Evolutionary conservation across 1,140 invertebrate genomes (phyloP).

Genomic region (Drosophila teissieri): DNA sequence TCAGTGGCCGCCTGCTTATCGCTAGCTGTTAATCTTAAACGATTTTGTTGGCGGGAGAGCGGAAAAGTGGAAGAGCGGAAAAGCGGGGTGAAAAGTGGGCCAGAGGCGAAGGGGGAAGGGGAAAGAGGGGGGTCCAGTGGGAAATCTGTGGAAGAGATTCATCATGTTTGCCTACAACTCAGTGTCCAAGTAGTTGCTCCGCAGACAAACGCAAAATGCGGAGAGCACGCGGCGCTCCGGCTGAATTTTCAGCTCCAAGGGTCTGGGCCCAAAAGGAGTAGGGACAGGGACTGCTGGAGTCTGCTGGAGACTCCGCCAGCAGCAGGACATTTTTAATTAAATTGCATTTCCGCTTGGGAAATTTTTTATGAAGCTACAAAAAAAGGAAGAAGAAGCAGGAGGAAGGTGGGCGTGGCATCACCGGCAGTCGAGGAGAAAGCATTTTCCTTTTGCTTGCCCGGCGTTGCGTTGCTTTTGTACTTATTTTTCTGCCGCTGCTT

Average conservation of each 20-base stretch:
- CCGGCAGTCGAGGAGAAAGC: conserved; percentile 25
- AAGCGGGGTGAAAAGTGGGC: not conserved
- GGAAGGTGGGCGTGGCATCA: not conserved
- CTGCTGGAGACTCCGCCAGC: conserved; percentile 38
- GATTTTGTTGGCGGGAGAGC: conserved; percentile 56
- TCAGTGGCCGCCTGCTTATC: conserved; percentile 64
- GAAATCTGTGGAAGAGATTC: conserved; percentile 79
- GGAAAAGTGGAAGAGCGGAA: not conserved
- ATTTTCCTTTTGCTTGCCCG: conserved; percentile 54
- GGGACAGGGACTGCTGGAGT: conserved; percentile 3
- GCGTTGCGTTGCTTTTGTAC: conserved; percentile 61
- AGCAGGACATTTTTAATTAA: conserved; percentile 83
- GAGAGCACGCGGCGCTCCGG: conserved; percentile 13
- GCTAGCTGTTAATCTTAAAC: conserved; percentile 77
- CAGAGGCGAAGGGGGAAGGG: not conserved
- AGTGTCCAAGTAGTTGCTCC: conserved; percentile 47
- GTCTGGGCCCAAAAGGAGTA: not conserved
- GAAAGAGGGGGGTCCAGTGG: conserved; percentile 53
- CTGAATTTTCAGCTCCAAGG: conserved; percentile 20
- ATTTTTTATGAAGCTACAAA: conserved; percentile 82
- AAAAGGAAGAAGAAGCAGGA: conserved; percentile 49
- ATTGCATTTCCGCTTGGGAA: conserved; percentile 82
- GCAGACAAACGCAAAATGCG: conserved; percentile 13
- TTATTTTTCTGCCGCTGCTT: conserved; percentile 76
- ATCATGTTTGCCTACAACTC: conserved; percentile 81